Percentiles rank a stretch among this genome's conserved stretches.
These are phyloP conservation scores for Anoura caudifer DNA, from an alignment of 2,113 vertebrate genomes.

Conservation along the genomic window DNA sequence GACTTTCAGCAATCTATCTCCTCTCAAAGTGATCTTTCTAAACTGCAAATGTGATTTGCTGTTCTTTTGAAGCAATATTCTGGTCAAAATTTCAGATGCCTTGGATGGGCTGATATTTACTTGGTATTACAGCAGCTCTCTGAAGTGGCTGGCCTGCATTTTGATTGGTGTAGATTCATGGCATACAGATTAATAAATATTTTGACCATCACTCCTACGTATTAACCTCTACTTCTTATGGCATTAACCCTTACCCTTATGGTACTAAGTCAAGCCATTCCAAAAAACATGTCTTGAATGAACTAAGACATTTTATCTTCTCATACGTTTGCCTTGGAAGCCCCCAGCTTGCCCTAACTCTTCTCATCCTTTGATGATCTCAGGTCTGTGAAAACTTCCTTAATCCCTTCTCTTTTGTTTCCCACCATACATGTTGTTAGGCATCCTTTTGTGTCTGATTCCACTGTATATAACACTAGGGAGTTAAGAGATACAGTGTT, in stretches of 20 bases:
- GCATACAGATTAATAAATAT: neutral
- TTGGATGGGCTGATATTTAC: neutral
- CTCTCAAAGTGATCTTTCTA: neutral
- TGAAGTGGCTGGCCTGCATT: neutral
- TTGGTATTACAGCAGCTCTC: neutral
- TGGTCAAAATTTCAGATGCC: neutral
- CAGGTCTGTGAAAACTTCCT: neutral
- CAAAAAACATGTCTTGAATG: neutral
- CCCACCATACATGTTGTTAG: neutral
- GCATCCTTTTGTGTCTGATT: neutral
- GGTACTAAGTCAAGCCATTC: neutral
- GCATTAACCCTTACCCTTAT: neutral
- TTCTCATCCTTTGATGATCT: neutral
- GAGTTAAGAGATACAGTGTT: neutral
- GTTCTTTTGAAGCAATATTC: neutral
- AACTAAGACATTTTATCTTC: neutral
- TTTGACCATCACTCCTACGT: neutral
- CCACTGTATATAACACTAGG: neutral
- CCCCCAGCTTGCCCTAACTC: neutral
- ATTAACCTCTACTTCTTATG: neutral
- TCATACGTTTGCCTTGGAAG: neutral
- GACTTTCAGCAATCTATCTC: neutral
- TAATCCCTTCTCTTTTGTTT: neutral
- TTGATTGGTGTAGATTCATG: neutral
- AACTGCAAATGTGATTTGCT: neutral